Percentiles rank a stretch among this genome's conserved stretches.
These are phyloP conservation scores for Steinernema carpocapsae DNA, from an alignment of 2,888 invertebrate genomes.

Conservation along the genomic window DNA sequence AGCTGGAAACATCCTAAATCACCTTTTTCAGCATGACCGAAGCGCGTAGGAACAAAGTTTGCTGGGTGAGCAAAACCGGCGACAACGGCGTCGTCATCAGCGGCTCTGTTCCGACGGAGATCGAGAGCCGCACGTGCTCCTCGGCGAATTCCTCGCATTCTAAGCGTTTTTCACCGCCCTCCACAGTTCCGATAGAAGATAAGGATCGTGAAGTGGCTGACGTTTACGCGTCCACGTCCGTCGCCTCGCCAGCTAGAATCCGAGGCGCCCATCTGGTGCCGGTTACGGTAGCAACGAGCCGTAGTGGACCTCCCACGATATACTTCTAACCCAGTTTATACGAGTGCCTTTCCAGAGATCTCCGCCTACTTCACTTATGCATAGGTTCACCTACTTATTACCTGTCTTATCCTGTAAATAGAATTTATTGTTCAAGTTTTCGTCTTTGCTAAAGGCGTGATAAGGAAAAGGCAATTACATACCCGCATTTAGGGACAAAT, in stretches of 20 bases:
- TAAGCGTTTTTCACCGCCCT: not conserved
- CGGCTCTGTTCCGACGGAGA: constrained; percentile 48
- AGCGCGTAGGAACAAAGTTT: constrained; percentile 47
- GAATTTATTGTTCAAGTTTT: constrained; percentile 18
- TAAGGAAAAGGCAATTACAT: constrained; percentile 18
- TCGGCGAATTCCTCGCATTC: constrained; percentile 9
- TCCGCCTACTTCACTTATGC: not conserved
- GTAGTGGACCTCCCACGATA: constrained; percentile 58
- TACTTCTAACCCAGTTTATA: constrained; percentile 49
- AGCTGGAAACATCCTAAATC: not conserved
- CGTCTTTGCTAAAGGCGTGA: not conserved
- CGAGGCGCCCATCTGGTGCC: constrained; percentile 55
- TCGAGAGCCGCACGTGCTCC: constrained; percentile 31
- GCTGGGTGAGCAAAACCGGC: constrained; percentile 54
- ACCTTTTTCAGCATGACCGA: not conserved
- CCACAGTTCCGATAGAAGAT: not conserved
- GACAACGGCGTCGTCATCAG: constrained; percentile 57
- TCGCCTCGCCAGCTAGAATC: constrained; percentile 31
- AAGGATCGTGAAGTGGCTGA: constrained; percentile 17
- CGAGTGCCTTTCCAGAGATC: constrained; percentile 27
- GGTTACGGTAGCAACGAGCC: constrained; percentile 53
- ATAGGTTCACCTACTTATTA: constrained; percentile 3
- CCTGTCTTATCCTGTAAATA: not conserved
- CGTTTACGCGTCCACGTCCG: constrained; percentile 30
- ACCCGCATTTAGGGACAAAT: constrained; percentile 11